Evolutionary conservation across 2,888 invertebrate genomes (phyloP).

Genomic region (Cheiracanthium punctorium): DNA sequence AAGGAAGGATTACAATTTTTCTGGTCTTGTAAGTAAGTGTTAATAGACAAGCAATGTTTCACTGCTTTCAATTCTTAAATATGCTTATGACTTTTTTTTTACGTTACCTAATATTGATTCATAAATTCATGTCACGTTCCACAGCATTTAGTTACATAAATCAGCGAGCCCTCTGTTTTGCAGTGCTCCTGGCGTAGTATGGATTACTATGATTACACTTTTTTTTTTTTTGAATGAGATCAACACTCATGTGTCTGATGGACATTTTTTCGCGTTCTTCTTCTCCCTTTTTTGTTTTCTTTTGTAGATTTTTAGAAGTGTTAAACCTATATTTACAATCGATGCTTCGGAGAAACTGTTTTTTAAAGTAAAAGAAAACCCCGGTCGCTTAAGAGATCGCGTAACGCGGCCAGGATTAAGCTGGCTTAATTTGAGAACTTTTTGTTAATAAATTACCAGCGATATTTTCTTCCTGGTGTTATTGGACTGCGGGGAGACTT

Average conservation of each 20-base stretch:
- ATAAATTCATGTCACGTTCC: not conserved
- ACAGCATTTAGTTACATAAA: not conserved
- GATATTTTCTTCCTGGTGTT: no score
- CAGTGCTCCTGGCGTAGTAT: not conserved
- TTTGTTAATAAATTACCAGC: no score
- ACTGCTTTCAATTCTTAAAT: not conserved
- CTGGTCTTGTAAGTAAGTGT: slow-evolving; percentile 39
- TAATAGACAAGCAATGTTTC: slow-evolving; percentile 33
- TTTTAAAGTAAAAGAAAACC: not conserved
- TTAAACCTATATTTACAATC: not conserved
- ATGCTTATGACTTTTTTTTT: not conserved
- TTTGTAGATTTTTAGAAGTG: not conserved
- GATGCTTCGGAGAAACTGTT: not conserved
- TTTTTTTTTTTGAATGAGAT: not conserved
- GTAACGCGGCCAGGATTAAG: not conserved
- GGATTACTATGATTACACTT: not conserved
- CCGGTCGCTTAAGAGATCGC: not conserved
- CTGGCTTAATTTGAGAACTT: not conserved
- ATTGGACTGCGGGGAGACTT: no score
- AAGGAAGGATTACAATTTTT: slow-evolving; percentile 31
- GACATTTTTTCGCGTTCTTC: not conserved
- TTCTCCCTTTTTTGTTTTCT: not conserved
- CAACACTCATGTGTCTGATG: not conserved
- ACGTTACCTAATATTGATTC: not conserved
- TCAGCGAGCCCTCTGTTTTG: not conserved